Base-by-base conservation (phyloP, 2,113 vertebrate genomes). In the Actinemys pallida region DNA sequence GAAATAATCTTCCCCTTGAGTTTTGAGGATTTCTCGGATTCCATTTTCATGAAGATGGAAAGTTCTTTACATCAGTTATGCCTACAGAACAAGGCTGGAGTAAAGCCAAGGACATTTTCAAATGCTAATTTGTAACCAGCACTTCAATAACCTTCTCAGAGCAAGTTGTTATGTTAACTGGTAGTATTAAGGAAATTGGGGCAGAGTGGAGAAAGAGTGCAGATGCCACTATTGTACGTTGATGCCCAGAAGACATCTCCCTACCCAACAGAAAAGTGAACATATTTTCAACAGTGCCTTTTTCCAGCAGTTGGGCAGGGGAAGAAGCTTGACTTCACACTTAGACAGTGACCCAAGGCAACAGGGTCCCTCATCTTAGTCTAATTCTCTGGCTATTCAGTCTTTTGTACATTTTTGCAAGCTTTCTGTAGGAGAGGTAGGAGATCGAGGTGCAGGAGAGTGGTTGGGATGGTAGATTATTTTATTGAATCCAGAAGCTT, bases 191-290 rank as follows among this genome's bases (percentile, higher is more conserved):
- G 27, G 57, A 19, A 92, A 4, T 10, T 35, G 25, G 53, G 12
- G 13, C 17, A 84, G 29, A 4, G 25, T 5, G 31, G 94, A 27
- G 1, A 50, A 57, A 83, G 75, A 9, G 3, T 80, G 75, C 29
- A 83, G 69, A 79, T 11, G 3, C 6, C 14, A 50, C 69, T 45
- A 47, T 31, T 0, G 0, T 39, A n/a, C 17, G 4, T 19, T 39
- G n/a, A 72, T 45, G 42, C 22, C 11, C 42, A 45, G 24, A 76
- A 75, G 24, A 76, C 22, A 27, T 11, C n/a, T 19, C 69, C 69
- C 75, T 45, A 45, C 13, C 22, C 75, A 76, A 76, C 75, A 45
- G 42, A 76, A 76, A 76, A 47, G n/a, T 39, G 65, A 72, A 47
- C 25, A 13, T 76, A 42, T 76, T 76, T 76, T 47, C 39, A 76